Conservation (phyloP, 2,888 invertebrate genomes). For the Ornithoptera priamus region DNA sequence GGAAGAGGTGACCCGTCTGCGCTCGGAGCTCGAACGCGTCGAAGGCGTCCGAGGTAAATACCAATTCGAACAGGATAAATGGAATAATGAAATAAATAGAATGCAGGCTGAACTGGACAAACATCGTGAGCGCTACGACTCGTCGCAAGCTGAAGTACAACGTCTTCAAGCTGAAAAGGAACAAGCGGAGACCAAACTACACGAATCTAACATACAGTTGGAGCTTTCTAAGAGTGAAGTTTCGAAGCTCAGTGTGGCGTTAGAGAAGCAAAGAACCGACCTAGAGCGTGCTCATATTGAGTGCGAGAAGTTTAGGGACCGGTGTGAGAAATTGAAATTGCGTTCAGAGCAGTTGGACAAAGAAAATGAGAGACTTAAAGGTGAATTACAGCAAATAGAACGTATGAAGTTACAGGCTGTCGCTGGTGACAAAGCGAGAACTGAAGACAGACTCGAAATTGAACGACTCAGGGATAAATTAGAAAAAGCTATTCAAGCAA, state of each 20-base stretch:
- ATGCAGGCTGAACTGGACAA: slow-evolving; percentile 87
- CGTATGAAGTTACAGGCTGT: slow-evolving; percentile 85
- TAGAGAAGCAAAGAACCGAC: slow-evolving; percentile 90
- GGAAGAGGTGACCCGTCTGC: slow-evolving; percentile 83
- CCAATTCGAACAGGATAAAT: slow-evolving; percentile 79
- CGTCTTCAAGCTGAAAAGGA: slow-evolving; percentile 82
- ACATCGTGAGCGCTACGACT: slow-evolving; percentile 87
- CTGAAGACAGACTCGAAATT: slow-evolving; percentile 87
- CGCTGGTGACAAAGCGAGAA: slow-evolving; percentile 82
- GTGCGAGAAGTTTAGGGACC: slow-evolving; percentile 92
- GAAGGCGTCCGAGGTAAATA: slow-evolving; percentile 85
- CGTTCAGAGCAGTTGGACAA: slow-evolving; percentile 85
- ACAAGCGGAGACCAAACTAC: slow-evolving; percentile 84
- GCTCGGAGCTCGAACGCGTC: slow-evolving; percentile 85
- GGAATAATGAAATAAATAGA: slow-evolving; percentile 84
- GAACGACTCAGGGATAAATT: slow-evolving; percentile 92
- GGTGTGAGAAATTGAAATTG: slow-evolving; percentile 90
- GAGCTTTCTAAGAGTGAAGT: slow-evolving; percentile 90
- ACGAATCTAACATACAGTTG: slow-evolving; percentile 89
- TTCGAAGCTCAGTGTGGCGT: slow-evolving; percentile 84
- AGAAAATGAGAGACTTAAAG: slow-evolving; percentile 74
- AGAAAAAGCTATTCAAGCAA: slow-evolving; percentile 89
- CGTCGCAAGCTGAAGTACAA: slow-evolving; percentile 86
- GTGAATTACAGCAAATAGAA: slow-evolving; percentile 84
- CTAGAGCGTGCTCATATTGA: slow-evolving; percentile 92